A percentile compares a stretch with the other conserved stretches of the same genome.
Conservation (phyloP, 1,140 invertebrate genomes). For the Heliconius hewitsoni region DNA sequence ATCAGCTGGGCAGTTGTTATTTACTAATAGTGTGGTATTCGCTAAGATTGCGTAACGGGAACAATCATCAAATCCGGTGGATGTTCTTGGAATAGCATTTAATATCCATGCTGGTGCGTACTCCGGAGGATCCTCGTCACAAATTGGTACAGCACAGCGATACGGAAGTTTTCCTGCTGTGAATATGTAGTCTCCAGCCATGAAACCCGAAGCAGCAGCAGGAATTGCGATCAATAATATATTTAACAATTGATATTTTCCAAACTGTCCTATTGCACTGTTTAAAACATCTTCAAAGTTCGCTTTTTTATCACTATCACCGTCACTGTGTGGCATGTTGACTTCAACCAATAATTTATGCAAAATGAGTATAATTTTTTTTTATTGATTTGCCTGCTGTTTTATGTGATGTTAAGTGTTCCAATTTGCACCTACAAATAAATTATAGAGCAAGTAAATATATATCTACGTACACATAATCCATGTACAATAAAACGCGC, state of each 20-base stretch:
- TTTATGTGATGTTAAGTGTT: not conserved
- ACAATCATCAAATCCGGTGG: constrained; percentile 62
- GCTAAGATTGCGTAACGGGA: constrained; percentile 51
- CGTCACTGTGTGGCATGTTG: constrained; percentile 19
- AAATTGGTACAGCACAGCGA: constrained; percentile 63
- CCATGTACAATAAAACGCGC: constrained; percentile 5
- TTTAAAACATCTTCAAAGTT: constrained; percentile 65
- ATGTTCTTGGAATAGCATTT: constrained; percentile 59
- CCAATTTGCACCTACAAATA: not conserved
- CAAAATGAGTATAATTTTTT: not conserved
- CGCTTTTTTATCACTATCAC: constrained; percentile 46
- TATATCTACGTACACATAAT: not conserved
- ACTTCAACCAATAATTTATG: not conserved
- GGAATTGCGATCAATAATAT: constrained; percentile 56
- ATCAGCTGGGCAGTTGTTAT: constrained; percentile 50
- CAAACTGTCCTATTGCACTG: constrained; percentile 61
- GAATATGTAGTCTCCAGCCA: constrained; percentile 71
- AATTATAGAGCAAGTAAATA: not conserved
- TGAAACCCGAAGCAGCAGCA: constrained; percentile 57
- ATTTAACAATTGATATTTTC: constrained; percentile 66
- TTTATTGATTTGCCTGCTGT: not conserved
- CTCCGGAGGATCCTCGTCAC: constrained; percentile 55
- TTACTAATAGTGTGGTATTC: constrained; percentile 36
- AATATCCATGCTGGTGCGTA: constrained; percentile 64
- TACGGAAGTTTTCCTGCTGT: constrained; percentile 61